phyloP scores from a whole-genome alignment of 2,888 invertebrate species.

The Slavum lentiscoides region DNA sequence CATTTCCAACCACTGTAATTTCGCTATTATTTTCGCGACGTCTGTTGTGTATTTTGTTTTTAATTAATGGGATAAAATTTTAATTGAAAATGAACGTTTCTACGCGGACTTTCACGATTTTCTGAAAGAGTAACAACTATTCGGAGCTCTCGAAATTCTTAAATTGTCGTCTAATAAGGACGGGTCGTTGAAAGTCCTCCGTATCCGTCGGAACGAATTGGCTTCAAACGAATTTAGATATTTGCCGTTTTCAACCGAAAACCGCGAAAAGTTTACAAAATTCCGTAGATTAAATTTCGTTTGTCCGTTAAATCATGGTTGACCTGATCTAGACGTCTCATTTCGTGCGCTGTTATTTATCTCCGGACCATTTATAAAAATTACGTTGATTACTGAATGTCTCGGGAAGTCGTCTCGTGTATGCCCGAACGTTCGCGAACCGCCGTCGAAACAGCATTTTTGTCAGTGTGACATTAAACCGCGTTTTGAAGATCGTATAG shows the following conservation, averaged over 20 bases:
- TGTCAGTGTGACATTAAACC: not conserved
- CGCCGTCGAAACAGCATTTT: not conserved
- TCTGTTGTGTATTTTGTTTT: not conserved
- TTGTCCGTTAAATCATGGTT: not conserved
- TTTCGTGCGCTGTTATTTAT: conserved; percentile 4
- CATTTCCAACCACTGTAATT: not conserved
- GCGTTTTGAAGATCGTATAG: not conserved
- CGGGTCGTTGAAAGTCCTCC: not conserved
- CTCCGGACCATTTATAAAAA: not conserved
- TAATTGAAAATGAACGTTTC: not conserved
- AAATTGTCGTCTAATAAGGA: not conserved
- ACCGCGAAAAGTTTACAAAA: not conserved
- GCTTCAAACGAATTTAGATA: not conserved
- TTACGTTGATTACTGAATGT: not conserved
- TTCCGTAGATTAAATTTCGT: not conserved
- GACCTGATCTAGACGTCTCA: not conserved
- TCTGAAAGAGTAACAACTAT: not conserved
- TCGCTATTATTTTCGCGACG: not conserved
- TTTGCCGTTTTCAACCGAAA: not conserved
- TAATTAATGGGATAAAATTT: not conserved
- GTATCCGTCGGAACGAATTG: not conserved
- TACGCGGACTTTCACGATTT: not conserved
- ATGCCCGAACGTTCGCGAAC: not conserved
- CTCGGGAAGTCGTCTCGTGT: not conserved
- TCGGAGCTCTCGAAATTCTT: not conserved